Evolutionary conservation across 2,113 vertebrate species (phyloP), one percentile per base, ranked within the genome.

Genomic region (Paralichthys olivaceus): DNA sequence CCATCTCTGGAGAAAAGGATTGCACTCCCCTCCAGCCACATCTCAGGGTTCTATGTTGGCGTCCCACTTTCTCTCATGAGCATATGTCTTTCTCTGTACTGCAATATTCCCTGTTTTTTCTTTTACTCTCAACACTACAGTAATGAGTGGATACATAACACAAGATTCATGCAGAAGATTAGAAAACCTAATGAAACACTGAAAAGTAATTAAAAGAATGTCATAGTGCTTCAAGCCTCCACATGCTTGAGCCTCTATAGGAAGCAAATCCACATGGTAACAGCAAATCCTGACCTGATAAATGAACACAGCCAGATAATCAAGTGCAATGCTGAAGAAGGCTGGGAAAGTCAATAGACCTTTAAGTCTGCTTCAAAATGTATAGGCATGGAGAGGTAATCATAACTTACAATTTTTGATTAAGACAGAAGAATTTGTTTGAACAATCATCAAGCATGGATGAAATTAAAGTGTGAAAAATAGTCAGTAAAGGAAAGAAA

Each of bases 1-100:
- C 68, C 75, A 67, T 80, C 73, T 89, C 81, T 25, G 63, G 77
- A 86, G 79, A 90, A 88, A 81, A 83, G 72, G 22, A 72, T 72
- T 70, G 79, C 77, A 47, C 76, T 86, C 69, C 71, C 88, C 85
- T 87, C 56, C 72, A 77, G 85, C 77, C 80, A 83, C 57, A 83
- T 90, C 51, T 81, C 71, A 79, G 78, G 61, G 23, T 80, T 17
- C 59, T 79, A 67, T 87, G 62, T 83, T 80, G 68, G 26, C 56
- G 49, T 67, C 58, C 71, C 76, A 87, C 74, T 87, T 84, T 88
- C 71, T 54, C 64, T 79, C 34, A 66, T 55, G 20, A 84, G 57
- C 69, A 58, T 75, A 49, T 67, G 49, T 59, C 58, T 80, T 69
- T 54, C 11, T 63, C 55, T 75, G 17, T 58, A 2, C 69, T 72